Conservation (phyloP, 2,888 invertebrate genomes). For the Nemotelus nigrinus region DNA sequence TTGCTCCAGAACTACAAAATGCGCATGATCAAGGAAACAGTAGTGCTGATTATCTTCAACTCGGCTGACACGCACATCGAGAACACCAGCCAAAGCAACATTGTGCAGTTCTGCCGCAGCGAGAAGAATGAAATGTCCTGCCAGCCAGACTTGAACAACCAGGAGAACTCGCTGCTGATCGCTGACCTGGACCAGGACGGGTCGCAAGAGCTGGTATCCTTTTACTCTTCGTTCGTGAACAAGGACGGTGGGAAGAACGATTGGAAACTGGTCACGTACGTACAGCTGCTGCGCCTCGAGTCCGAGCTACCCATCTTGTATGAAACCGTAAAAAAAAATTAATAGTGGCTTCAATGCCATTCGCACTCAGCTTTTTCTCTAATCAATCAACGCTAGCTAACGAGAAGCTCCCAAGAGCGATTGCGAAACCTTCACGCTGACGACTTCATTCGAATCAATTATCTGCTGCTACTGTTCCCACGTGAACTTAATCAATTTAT, state of each 20-base stretch:
- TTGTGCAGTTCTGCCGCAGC: constrained; percentile 75
- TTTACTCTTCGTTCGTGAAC: constrained; percentile 73
- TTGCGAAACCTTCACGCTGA: not conserved
- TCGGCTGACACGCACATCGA: constrained; percentile 77
- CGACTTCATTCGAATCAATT: not conserved
- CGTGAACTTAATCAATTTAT: too few species aligned
- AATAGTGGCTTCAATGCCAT: constrained; percentile 19
- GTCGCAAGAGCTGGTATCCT: constrained; percentile 81
- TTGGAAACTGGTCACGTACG: constrained; percentile 75
- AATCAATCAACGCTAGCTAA: not conserved
- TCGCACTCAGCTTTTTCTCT: not conserved
- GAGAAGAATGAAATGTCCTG: constrained; percentile 66
- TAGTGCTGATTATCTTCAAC: constrained; percentile 82
- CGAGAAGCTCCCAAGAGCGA: not conserved
- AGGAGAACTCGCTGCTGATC: constrained; percentile 77
- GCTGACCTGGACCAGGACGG: constrained; percentile 80
- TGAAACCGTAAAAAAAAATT: constrained; percentile 60
- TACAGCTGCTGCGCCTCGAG: constrained; percentile 76
- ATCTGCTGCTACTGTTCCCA: not conserved
- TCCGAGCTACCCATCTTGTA: constrained; percentile 78
- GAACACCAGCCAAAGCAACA: constrained; percentile 81
- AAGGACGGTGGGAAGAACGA: constrained; percentile 60
- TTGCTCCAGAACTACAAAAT: constrained; percentile 59
- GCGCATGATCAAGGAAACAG: constrained; percentile 75
- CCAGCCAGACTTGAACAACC: constrained; percentile 79